Conservation (phyloP, 2,113 vertebrate species). For the Dinomys branickii region DNA sequence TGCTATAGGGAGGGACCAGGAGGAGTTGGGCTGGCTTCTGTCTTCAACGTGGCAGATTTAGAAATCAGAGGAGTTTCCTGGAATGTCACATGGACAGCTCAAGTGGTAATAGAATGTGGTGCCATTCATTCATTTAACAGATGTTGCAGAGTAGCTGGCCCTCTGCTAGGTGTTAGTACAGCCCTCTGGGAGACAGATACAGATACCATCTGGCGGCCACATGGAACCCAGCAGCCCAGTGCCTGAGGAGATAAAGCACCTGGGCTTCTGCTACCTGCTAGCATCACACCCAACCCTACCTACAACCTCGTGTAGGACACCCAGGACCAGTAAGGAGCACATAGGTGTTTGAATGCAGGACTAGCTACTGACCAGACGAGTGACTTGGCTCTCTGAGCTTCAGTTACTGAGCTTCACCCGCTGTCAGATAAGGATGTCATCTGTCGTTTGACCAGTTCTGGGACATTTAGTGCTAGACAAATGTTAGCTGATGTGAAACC, state of each 20-base stretch:
- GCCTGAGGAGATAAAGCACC: too few relatives aligned
- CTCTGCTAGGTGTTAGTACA: background rate
- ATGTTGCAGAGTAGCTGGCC: background rate
- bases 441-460: background rate
- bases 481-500: background rate
- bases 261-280: background rate
- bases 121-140: background rate
- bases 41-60: background rate
- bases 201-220: background rate
- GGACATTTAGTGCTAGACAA: background rate
- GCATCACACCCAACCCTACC: background rate
- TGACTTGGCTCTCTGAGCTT: background rate
- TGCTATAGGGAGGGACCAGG: background rate
- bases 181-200: background rate
- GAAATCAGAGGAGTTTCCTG: background rate
- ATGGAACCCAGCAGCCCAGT: background rate
- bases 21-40: background rate
- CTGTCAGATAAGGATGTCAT: background rate
- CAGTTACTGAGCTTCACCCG: background rate
- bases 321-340: background rate
- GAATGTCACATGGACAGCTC: background rate
- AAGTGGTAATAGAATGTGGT: background rate
- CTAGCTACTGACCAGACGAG: background rate
- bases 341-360: background rate
- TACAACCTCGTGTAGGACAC: background rate